These are phyloP conservation scores for Chironomus riparius DNA, from an alignment of 2,888 invertebrate genomes.

Conservation along the genomic window DNA sequence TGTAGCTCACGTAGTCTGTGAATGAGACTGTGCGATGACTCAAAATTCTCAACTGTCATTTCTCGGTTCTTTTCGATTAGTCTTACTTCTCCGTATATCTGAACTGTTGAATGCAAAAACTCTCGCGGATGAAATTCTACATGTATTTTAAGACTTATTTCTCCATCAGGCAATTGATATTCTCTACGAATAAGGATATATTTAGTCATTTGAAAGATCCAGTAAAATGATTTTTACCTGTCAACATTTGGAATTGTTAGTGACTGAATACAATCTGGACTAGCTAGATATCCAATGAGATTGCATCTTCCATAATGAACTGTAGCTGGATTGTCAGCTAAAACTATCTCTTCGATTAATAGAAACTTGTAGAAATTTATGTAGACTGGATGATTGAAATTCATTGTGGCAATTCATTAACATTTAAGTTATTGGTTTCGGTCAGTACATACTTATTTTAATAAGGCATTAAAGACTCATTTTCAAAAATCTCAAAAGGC, in stretches of 20 bases:
- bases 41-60: neutral
- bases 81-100: slow-evolving; percentile 13
- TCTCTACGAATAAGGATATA: neutral
- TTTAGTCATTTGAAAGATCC: too few species aligned
- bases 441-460: too few species aligned
- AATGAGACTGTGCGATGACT: neutral
- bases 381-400: neutral
- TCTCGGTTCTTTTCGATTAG: neutral
- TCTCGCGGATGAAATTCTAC: neutral
- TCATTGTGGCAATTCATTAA: too few species aligned
- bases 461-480: too few species aligned
- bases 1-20: neutral
- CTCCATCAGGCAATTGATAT: slow-evolving; percentile 6
- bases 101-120: slow-evolving; percentile 1
- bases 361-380: slow-evolving; percentile 1
- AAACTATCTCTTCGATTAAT: slow-evolving; percentile 2
- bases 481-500: too few species aligned
- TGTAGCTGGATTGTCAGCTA: neutral
- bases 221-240: neutral
- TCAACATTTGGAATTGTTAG: slow-evolving; percentile 7
- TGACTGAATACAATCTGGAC: neutral
- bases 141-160: neutral
- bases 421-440: too few species aligned
- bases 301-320: slow-evolving; percentile 17
- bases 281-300: slow-evolving; percentile 9